Conservation (phyloP, 2,113 vertebrate genomes). For the Telmatochromis sp. region DNA sequence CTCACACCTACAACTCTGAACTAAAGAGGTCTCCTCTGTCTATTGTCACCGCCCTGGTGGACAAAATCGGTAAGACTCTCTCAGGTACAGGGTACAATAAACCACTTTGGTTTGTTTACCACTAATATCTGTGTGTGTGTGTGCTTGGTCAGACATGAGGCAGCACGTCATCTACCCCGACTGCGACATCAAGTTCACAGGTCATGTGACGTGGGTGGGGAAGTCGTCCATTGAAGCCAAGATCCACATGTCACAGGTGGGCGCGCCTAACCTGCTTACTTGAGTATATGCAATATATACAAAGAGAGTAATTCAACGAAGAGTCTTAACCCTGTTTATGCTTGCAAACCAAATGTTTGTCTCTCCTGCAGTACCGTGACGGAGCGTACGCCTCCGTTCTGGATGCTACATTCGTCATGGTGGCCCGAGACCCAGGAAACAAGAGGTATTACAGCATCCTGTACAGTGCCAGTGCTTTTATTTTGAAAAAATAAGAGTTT, state of each 20-base stretch:
- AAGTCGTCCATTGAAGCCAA: slow-evolving; percentile 95
- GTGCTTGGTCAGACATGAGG: slow-evolving; percentile 75
- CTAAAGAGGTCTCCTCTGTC: slow-evolving; percentile 83
- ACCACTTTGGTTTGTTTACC: fast-evolving
- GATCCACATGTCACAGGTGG: slow-evolving; percentile 94
- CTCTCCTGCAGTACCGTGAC: slow-evolving; percentile 57
- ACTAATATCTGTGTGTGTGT: background rate
- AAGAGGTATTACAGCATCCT: slow-evolving; percentile 75
- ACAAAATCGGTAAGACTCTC: slow-evolving; percentile 84
- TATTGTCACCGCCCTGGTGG: slow-evolving; percentile 95
- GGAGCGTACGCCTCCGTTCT: slow-evolving; percentile 80
- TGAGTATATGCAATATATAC: fast-evolving
- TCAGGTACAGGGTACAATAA: fast-evolving
- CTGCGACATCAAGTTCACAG: slow-evolving; percentile 91
- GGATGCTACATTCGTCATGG: slow-evolving; percentile 97
- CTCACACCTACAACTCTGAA: slow-evolving; percentile 77
- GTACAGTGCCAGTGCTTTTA: background rate
- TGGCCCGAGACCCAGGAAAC: slow-evolving; percentile 92
- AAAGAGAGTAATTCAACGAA: background rate
- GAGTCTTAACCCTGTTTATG: background rate
- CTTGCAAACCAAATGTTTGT: background rate
- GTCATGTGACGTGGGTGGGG: slow-evolving; percentile 94
- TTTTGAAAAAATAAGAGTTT: background rate
- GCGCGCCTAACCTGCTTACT: background rate
- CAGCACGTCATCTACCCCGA: slow-evolving; percentile 84